A percentile compares a stretch with the other conserved stretches of the same genome.
These are phyloP conservation scores for Cosmorhoe ocellata DNA, from an alignment of 2,888 invertebrate genomes.

Conservation along the genomic window DNA sequence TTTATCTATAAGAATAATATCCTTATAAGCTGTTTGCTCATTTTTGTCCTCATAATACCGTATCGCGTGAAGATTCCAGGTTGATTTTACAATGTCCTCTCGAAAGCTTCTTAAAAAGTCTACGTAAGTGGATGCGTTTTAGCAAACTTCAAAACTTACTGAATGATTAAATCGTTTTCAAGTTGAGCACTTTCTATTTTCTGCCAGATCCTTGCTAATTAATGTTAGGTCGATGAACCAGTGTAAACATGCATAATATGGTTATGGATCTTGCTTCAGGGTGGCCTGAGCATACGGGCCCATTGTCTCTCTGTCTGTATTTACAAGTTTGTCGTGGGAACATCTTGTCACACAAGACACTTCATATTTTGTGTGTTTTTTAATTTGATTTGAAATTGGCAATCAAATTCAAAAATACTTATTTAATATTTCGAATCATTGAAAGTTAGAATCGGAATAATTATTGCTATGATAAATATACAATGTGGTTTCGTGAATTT, in stretches of 20 bases:
- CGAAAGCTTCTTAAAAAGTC: too few relatives aligned
- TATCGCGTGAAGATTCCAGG: too few relatives aligned
- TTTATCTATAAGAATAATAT: too few relatives aligned
- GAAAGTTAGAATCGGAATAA: too few relatives aligned
- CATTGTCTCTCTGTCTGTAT: conserved; percentile 63
- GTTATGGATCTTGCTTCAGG: conserved; percentile 51
- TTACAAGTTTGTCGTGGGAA: conserved; percentile 61
- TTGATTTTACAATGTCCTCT: too few relatives aligned
- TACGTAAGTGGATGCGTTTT: too few relatives aligned
- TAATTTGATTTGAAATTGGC: background rate
- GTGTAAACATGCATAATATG: conserved; percentile 36
- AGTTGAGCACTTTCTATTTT: conserved; percentile 24
- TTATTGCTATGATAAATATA: too few relatives aligned
- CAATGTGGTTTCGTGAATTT: too few relatives aligned
- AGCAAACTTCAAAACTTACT: too few relatives aligned
- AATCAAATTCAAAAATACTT: background rate
- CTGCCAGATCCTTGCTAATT: conserved; percentile 37
- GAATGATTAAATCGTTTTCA: background rate
- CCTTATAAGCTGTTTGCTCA: too few relatives aligned
- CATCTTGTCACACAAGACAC: conserved; percentile 40
- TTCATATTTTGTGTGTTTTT: conserved; percentile 4
- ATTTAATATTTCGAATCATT: too few relatives aligned
- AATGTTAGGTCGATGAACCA: conserved; percentile 56
- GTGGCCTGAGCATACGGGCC: conserved; percentile 74
- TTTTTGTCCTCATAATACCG: too few relatives aligned